Evolutionary conservation across 2,888 invertebrate species (phyloP), one percentile per base, ranked within the genome.

Genomic region (Papilio protenor): DNA sequence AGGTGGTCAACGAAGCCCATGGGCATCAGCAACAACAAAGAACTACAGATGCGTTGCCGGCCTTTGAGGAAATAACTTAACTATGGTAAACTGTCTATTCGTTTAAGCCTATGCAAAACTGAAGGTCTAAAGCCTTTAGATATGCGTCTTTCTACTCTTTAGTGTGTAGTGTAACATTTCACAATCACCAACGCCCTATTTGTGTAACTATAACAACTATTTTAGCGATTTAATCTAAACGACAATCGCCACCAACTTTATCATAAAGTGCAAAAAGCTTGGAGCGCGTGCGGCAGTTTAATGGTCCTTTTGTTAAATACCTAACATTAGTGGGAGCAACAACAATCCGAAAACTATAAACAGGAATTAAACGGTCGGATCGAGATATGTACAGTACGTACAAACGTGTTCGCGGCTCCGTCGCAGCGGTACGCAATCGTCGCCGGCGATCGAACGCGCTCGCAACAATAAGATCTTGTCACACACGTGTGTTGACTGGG

Each of bases 391-490:
- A 66, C 81, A 81, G 81, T 81, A 82, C 40, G 40, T 66, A 66
- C 80, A 81, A 85, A 85, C 87, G 86, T 88, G 87, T 88, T 86
- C 84, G 85, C 85, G 83, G 83, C 82, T 83, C 85, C 88, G 87
- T 85, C 85, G 64, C 64, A 64, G 82, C 83, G 82, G 82, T 84
- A 82, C 78, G 83, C 87, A 88, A 90, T 90, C 91, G 84, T 81
- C 82, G 84, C 80, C 77, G 79, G 82, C 83, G 84, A 89, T 89
- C 89, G 85, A 81, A 81, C 83, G 81, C 82, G 84, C 83, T 83
- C 82, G 85, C 83, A 87, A 91, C 91, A 92, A 91, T 91, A 87
- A 90, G 92, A 93, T 92, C 91, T 93, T 92, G 92, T 92, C 92
- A 91, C 91, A 91, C 91, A 92, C 88, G 89, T 91, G 89, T 89